Evolutionary conservation across 2,888 invertebrate genomes (phyloP), one percentile per base, ranked within the genome.

Genomic region (Syrphus vitripennis): DNA sequence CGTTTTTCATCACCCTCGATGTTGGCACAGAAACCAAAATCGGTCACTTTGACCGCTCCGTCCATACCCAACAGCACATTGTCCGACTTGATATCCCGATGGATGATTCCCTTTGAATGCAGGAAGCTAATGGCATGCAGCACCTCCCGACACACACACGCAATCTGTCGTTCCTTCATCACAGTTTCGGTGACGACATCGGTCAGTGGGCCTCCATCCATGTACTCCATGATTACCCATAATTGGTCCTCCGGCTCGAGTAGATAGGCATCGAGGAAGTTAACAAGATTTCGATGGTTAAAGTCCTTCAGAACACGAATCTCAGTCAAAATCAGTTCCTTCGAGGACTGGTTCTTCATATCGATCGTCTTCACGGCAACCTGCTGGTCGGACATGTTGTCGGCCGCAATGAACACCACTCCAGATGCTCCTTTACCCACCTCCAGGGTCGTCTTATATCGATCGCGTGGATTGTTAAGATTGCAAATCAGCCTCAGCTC

Each of bases 21-120:
- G 91, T 99, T 99, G 3, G 99, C 99, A 93, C 98, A 99, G 93
- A 99, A 99, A 9, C 99, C 99, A 93, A 99, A 99, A 93, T 99
- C 99, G 0, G 97, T 98, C 0, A 98, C 97, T 93, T 98, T 98
- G 0, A 98, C 97, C 0, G 95, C 94, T 1, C 98, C 98, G 89
- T 97, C 96, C 97, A 98, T 97, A 19, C 98, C 98, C 2, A 99
- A 94, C 2, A 99, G 94, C 14, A 99, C 96, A 92, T 99, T 99
- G 92, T 99, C 99, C n/a, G 98, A 98, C 91, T 99, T 99, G 78
- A 99, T 98, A 91, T 99, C 98, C 87, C 99, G 94, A 91, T 98
- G 98, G 88, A 98, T 98, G 45, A 98, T 98, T 14, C 97, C 97
- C 92, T 95, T 96, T 57, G 95, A 95, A 92, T 98, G 98, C 14